Evolutionary conservation across 2,113 vertebrate species (phyloP).

Genomic region (Rousettus leschenaultii): DNA sequence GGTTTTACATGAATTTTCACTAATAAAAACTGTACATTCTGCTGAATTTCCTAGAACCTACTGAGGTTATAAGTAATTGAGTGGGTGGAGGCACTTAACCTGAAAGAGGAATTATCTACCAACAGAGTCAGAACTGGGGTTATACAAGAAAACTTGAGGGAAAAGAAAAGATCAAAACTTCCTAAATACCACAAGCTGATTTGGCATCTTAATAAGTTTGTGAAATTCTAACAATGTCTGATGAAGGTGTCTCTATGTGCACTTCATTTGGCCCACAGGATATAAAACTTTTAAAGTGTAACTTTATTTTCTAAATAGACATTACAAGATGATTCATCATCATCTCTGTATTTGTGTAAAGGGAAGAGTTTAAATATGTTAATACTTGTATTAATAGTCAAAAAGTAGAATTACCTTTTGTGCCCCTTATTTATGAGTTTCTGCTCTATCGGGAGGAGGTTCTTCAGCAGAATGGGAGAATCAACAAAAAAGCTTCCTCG

Average conservation of each 20-base stretch:
- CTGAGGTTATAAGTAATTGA: background rate
- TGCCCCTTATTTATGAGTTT: background rate
- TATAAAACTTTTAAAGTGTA: background rate
- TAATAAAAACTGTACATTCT: background rate
- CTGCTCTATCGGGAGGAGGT: background rate
- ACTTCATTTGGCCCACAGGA: background rate
- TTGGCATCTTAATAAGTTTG: background rate
- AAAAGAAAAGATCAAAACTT: slow-evolving; percentile 1
- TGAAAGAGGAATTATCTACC: background rate
- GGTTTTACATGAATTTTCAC: background rate
- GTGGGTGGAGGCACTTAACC: background rate
- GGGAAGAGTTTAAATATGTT: slow-evolving; percentile 22
- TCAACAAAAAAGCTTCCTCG: background rate
- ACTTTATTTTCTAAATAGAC: slow-evolving; percentile 10
- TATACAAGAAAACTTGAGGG: background rate
- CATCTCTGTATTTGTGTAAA: slow-evolving; percentile 3
- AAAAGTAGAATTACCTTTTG: background rate
- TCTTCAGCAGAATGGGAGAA: background rate
- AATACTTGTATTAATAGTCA: background rate
- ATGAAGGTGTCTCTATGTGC: background rate
- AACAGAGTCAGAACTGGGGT: background rate
- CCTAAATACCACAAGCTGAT: slow-evolving; percentile 8
- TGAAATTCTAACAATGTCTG: slow-evolving; percentile 36
- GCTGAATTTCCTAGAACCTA: background rate
- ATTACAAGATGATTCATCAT: background rate